These are phyloP conservation scores for Bos indicus DNA, from an alignment of 2,113 vertebrate species.

Conservation along the genomic window DNA sequence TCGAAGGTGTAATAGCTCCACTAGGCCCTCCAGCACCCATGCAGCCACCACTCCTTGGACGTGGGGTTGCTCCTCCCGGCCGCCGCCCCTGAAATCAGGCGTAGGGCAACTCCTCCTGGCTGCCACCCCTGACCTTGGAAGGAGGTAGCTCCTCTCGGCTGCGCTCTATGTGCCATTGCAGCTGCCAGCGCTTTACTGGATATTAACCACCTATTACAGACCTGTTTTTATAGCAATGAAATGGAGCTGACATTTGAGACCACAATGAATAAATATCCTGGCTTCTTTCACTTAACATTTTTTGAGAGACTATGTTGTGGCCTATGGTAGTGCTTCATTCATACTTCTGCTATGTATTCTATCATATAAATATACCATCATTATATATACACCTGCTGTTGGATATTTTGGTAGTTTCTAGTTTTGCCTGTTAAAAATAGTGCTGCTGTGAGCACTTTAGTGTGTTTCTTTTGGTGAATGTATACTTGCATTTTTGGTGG, in stretches of 20 bases:
- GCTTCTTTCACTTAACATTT: not conserved
- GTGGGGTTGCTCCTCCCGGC: no score
- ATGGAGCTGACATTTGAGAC: not conserved
- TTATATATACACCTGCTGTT: not conserved
- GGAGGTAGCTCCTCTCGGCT: no score
- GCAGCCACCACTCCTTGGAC: no score
- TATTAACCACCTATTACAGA: not conserved
- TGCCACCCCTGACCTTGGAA: no score
- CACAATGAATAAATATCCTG: not conserved
- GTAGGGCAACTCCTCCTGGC: no score
- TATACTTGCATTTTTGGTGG: not conserved
- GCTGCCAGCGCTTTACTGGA: not conserved
- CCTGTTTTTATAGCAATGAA: not conserved
- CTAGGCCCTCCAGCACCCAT: no score
- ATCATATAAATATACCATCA: not conserved
- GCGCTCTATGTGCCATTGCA: rapidly evolving
- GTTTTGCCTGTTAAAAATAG: constrained; percentile 22
- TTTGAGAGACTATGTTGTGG: not conserved
- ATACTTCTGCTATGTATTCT: not conserved
- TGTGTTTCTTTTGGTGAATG: not conserved
- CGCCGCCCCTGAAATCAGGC: no score
- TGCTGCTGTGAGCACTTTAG: not conserved
- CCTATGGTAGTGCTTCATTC: not conserved
- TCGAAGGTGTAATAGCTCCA: no score
- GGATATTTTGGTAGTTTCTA: not conserved